A percentile compares a stretch with the other conserved stretches of the same genome.
Conservation (phyloP, 2,797 vertebrate species). For the Oceanodroma leucorhoa region DNA sequence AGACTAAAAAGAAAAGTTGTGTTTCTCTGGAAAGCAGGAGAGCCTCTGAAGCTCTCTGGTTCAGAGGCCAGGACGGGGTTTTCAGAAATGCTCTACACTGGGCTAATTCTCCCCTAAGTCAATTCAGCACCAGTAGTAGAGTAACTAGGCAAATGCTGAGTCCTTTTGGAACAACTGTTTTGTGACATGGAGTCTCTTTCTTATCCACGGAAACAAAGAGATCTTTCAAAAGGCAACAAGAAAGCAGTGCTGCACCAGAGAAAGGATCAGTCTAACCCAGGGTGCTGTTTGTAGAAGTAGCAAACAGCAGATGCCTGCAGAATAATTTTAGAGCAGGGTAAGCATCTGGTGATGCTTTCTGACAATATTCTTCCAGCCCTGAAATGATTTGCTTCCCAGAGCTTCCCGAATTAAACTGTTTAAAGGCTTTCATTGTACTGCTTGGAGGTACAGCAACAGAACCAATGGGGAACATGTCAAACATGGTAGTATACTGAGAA, state of each 20-base stretch:
- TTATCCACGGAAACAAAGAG: not conserved
- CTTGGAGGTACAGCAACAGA: not conserved
- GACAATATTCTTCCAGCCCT: not conserved
- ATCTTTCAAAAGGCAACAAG: not conserved
- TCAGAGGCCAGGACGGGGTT: fast-evolving
- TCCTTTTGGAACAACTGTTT: not conserved
- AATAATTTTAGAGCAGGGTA: not conserved
- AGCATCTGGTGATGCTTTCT: not conserved
- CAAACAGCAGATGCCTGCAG: not conserved
- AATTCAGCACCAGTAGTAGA: not conserved
- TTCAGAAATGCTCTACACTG: not conserved
- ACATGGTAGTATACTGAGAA: not conserved
- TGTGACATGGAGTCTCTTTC: not conserved
- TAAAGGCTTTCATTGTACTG: not conserved
- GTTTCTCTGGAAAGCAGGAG: not conserved
- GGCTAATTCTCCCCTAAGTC: not conserved
- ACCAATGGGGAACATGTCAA: fast-evolving
- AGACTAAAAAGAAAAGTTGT: not conserved
- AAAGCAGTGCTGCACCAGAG: not conserved
- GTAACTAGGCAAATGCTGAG: not conserved
- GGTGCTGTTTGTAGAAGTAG: not conserved
- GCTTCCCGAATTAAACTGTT: not conserved
- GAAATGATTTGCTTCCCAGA: not conserved
- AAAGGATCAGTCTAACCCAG: not conserved
- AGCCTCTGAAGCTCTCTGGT: not conserved